Percentiles rank a stretch among this genome's conserved stretches.
Conservation (phyloP, 1,140 invertebrate species). For the Chironomus striatipennis region DNA sequence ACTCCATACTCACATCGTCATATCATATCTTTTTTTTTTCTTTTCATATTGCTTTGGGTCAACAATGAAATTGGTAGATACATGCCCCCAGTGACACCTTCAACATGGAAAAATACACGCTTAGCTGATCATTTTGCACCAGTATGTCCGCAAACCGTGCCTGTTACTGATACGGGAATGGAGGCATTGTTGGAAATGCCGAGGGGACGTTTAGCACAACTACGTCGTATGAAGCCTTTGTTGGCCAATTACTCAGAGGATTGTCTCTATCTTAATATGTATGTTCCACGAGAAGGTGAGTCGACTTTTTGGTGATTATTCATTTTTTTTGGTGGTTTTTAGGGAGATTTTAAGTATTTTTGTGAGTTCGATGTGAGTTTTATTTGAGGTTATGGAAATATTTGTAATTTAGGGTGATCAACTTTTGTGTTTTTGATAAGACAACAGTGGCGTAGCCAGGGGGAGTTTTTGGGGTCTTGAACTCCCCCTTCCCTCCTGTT, state of each 20-base stretch:
- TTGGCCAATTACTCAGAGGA: slow-evolving; percentile 90
- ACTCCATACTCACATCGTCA: neutral
- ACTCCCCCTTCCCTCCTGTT: no score
- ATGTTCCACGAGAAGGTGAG: slow-evolving; percentile 78
- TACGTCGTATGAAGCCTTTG: slow-evolving; percentile 70
- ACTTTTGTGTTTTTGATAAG: no score
- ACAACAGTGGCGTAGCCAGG: no score
- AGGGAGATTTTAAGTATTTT: neutral
- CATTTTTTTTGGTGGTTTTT: no score
- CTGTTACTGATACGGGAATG: slow-evolving; percentile 56
- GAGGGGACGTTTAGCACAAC: slow-evolving; percentile 64
- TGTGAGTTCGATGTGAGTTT: neutral
- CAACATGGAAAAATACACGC: slow-evolving; percentile 74
- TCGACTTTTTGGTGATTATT: slow-evolving; percentile 25
- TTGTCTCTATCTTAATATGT: slow-evolving; percentile 94
- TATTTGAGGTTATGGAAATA: no score
- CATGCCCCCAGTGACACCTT: slow-evolving; percentile 89
- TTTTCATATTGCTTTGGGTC: neutral
- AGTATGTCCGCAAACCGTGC: slow-evolving; percentile 82
- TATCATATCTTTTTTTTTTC: neutral
- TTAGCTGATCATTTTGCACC: slow-evolving; percentile 72
- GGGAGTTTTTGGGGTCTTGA: no score
- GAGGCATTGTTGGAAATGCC: slow-evolving; percentile 69
- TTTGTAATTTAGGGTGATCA: no score
- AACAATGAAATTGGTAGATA: slow-evolving; percentile 56